phyloP scores from a whole-genome alignment of 1,140 invertebrate species.

The Trinorchestia longiramus region DNA sequence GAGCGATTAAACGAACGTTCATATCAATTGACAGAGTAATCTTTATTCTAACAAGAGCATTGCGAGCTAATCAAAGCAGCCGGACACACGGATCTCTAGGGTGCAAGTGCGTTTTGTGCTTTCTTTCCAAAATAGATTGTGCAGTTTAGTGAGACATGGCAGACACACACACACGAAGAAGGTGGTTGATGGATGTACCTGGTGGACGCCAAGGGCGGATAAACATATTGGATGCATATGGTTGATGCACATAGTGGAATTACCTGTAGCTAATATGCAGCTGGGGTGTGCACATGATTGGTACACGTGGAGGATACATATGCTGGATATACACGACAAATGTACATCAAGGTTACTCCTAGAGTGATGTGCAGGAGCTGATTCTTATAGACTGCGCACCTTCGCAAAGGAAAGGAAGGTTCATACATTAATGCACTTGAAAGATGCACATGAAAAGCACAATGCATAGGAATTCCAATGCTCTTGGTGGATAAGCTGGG shows the following conservation, averaged over 20 bases:
- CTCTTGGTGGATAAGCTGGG: no score
- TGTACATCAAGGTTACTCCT: no score
- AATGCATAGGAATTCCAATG: no score
- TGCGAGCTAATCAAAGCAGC: not conserved
- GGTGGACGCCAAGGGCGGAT: not conserved
- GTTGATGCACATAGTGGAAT: not conserved
- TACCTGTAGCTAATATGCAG: no score
- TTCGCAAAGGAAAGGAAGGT: no score
- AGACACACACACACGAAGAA: no score
- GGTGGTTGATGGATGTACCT: not conserved
- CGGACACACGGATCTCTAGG: not conserved
- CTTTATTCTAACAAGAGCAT: not conserved
- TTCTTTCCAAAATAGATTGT: not conserved
- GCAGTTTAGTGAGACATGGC: not conserved
- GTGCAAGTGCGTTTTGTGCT: not conserved
- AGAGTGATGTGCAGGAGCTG: no score
- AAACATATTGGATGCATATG: not conserved
- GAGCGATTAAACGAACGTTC: slow-evolving; percentile 23
- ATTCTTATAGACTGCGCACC: no score
- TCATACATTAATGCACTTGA: no score
- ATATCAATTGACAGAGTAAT: slow-evolving; percentile 16
- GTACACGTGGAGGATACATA: not conserved
- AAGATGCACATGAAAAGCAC: no score
- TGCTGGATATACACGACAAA: not conserved
- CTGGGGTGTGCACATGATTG: not conserved